Base-by-base conservation (phyloP, 2,113 vertebrate genomes). In the Craseonycteris thonglongyai region DNA sequence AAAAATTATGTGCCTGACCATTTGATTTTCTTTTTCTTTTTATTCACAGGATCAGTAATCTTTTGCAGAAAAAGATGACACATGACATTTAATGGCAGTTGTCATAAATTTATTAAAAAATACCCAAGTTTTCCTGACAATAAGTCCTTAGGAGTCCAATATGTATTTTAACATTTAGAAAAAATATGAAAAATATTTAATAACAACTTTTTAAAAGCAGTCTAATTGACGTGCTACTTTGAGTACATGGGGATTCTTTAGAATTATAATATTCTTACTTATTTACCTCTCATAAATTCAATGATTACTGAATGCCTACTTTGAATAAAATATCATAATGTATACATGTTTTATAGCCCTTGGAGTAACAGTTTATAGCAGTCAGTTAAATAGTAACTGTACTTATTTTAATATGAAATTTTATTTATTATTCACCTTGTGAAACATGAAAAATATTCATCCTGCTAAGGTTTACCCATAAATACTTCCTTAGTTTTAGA, bases 21-120 rank as follows among this genome's bases (percentile, higher is more conserved):
- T 54, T 83, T 87, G 45, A 28, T 19, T n/a, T 58, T 58, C 19
- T 45, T 51, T 30, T 61, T 12, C 68, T 91, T 49, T 79, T 8
- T 18, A 49, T 75, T 91, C n/a, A 79, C 1, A 49, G 5, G 30
- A 49, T 11, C 40, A 82, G 38, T 40, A 79, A 38, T 71, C 2
- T 8, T 61, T 91, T 61, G 28, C 15, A 40, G 28, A 22, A 38
- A 90, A 84, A 95, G n/a, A 59, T 75, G n/a, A 87, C 22, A 83
- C 35, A 88, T 33, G 42, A 88, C 80, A 90, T 65, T 95, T 81
- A 81, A 91, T 80, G 51, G 10, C 6, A 89, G 0, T 81, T 45
- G 88, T 90, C 14, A 49, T 47, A 95, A 69, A 54, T 47, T 84
- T 82, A 88, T 84, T 84, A 35, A 85, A 93, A 96, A 87, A 87